A percentile compares a stretch with the other conserved stretches of the same genome.
phyloP scores from a whole-genome alignment of 2,888 invertebrate species.

The Xestia c-nigrum region DNA sequence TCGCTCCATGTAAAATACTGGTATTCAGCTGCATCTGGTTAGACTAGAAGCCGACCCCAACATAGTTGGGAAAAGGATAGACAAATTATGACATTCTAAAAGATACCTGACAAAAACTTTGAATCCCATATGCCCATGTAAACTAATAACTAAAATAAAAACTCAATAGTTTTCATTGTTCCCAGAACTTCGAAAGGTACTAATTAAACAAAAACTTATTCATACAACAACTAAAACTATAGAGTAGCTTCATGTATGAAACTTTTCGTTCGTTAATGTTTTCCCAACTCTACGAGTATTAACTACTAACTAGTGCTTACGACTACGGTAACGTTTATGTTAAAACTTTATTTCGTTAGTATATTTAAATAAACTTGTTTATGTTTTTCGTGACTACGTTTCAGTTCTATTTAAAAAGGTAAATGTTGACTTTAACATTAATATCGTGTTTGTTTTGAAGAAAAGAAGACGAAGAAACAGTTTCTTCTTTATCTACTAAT shows the following conservation, averaged over 20 bases:
- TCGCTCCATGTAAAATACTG: too few species aligned
- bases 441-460: neutral
- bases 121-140: neutral
- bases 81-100: neutral
- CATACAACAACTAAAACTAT: constrained; percentile 44
- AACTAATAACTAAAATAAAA: neutral
- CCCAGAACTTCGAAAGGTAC: neutral
- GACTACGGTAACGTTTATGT: constrained; percentile 43
- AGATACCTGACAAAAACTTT: neutral
- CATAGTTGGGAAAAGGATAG: too few species aligned
- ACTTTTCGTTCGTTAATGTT: constrained; percentile 33
- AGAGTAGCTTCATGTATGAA: constrained; percentile 42
- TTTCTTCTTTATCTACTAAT: neutral
- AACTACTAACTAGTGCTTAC: constrained; percentile 21
- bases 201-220: constrained; percentile 27
- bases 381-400: constrained; percentile 8
- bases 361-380: constrained; percentile 32
- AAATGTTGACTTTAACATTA: constrained; percentile 1
- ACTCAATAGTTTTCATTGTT: constrained; percentile 11
- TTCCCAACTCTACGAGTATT: constrained; percentile 23
- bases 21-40: too few species aligned
- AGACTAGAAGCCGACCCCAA: too few species aligned
- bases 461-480: neutral
- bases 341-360: constrained; percentile 40
- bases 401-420: constrained; percentile 19